Evolutionary conservation across 2,113 vertebrate genomes (phyloP).

Genomic region (Marmota monax): DNA sequence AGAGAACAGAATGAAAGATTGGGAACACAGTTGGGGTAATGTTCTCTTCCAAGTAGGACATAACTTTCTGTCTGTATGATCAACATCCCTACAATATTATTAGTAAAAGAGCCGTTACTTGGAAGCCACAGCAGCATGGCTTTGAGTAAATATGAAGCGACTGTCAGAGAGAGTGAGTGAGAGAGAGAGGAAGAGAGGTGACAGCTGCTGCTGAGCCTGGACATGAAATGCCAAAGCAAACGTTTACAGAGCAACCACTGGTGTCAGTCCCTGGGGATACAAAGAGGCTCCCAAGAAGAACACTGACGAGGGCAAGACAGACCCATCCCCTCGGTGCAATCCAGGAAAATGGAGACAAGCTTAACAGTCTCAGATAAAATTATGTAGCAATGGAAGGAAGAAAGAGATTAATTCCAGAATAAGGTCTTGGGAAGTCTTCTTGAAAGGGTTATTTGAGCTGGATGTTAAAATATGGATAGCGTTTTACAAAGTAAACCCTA

Average conservation of each 20-base stretch:
- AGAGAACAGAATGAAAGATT: slow-evolving; percentile 6
- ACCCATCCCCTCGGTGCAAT: background rate
- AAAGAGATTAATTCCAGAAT: background rate
- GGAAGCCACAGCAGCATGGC: background rate
- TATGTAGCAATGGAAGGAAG: background rate
- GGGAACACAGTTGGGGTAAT: background rate
- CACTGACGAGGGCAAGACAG: background rate
- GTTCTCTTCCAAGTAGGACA: background rate
- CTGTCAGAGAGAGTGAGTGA: background rate
- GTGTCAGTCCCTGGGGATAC: background rate
- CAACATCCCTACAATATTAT: background rate
- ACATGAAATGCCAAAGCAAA: background rate
- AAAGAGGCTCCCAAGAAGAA: background rate
- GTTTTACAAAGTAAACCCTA: background rate
- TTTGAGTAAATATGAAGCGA: slow-evolving; percentile 1
- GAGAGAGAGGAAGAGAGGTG: background rate
- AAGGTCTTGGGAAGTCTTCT: background rate
- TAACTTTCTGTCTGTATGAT: background rate
- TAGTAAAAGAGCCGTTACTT: background rate
- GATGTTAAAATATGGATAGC: background rate
- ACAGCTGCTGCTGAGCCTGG: background rate
- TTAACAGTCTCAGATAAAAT: slow-evolving; percentile 12
- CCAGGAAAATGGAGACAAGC: background rate
- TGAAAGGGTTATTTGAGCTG: slow-evolving; percentile 24
- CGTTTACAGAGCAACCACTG: background rate